Evolutionary conservation across 2,113 vertebrate species (phyloP).

Genomic region (Halcyon senegalensis): DNA sequence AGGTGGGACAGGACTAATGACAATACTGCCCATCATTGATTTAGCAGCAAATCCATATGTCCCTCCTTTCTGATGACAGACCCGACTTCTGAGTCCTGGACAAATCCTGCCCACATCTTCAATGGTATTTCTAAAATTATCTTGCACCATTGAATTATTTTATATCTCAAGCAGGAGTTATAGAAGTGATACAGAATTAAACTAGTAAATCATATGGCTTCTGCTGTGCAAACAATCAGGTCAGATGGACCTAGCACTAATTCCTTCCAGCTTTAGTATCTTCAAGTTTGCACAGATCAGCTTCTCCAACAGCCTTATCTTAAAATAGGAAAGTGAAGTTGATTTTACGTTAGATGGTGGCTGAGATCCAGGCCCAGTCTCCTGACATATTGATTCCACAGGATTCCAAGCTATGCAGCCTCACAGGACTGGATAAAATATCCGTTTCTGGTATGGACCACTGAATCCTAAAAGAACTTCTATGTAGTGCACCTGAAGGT

Average conservation of each 20-base stretch:
- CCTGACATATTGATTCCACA: not conserved
- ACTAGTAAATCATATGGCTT: not conserved
- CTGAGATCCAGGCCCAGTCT: not conserved
- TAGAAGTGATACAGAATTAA: not conserved
- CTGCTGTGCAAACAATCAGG: not conserved
- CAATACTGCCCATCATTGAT: not conserved
- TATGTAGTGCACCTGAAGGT: not conserved
- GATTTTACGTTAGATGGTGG: not conserved
- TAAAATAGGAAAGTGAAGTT: not conserved
- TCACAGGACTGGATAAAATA: not conserved
- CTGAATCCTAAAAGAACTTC: not conserved
- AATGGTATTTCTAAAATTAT: not conserved
- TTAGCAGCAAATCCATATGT: not conserved
- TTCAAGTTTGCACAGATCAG: not conserved
- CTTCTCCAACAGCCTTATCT: not conserved
- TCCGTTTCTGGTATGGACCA: rapidly evolving
- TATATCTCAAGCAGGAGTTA: not conserved
- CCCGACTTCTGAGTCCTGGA: not conserved
- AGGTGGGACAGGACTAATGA: not conserved
- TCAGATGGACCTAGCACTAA: not conserved
- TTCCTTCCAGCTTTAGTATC: not conserved
- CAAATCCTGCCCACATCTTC: not conserved
- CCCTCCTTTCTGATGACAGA: not conserved
- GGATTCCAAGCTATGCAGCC: not conserved
- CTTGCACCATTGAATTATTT: not conserved